These are phyloP conservation scores for Epsilonema sp. DNA, from an alignment of 2,888 invertebrate species.

Conservation along the genomic window DNA sequence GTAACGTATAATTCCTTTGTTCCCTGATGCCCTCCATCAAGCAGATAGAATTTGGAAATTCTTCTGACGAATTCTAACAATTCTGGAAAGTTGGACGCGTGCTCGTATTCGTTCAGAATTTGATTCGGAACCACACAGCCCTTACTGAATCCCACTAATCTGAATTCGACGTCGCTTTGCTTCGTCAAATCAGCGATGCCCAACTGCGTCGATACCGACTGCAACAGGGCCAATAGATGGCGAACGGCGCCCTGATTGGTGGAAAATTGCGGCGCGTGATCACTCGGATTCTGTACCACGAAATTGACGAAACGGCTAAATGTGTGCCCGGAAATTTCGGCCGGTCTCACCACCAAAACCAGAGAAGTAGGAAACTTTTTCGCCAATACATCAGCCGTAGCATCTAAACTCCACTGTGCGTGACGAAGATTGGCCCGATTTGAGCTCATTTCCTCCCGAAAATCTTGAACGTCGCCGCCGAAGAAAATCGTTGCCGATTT, in stretches of 20 bases:
- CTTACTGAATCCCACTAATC: conserved; percentile 67
- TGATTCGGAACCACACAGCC: conserved; percentile 82
- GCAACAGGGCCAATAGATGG: too few relatives aligned
- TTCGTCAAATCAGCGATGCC: conserved; percentile 37
- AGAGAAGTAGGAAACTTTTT: conserved; percentile 43
- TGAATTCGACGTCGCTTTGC: conserved; percentile 25
- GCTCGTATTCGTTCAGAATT: conserved; percentile 53
- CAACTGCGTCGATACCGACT: too few relatives aligned
- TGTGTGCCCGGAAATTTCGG: conserved; percentile 56
- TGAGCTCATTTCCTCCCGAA: conserved; percentile 56
- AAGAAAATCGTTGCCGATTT: too few relatives aligned
- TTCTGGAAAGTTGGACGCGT: too few relatives aligned
- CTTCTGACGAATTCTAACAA: conserved; percentile 27
- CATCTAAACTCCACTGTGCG: conserved; percentile 54
- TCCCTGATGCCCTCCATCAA: conserved; percentile 78
- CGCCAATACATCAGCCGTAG: conserved; percentile 47
- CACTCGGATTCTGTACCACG: conserved; percentile 54
- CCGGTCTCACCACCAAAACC: conserved; percentile 30
- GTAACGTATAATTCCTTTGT: conserved; percentile 70
- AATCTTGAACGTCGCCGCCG: conserved; percentile 43
- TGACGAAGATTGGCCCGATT: conserved; percentile 54
- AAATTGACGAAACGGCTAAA: conserved; percentile 76
- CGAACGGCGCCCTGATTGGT: conserved; percentile 49
- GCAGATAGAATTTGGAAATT: conserved; percentile 60
- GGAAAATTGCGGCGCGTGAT: conserved; percentile 56